phyloP scores from a whole-genome alignment of 2,113 vertebrate species.

The Baryphthengus martii region DNA sequence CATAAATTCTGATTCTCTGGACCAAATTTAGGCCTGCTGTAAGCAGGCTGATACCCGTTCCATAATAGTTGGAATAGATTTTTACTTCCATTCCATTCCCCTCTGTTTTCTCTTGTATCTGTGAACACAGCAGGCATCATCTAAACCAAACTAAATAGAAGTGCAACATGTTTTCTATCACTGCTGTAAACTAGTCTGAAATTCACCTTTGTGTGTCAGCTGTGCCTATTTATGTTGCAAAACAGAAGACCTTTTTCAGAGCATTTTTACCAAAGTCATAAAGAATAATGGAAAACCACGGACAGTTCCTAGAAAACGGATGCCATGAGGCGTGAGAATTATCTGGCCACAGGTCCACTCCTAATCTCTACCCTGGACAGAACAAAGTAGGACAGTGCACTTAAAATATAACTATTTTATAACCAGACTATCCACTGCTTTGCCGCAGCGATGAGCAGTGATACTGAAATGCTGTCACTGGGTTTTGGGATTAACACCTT shows the following conservation, averaged over 20 bases:
- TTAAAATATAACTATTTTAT: neutral
- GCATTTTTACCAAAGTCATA: neutral
- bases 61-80: neutral
- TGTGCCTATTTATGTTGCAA: neutral
- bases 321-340: fast-evolving
- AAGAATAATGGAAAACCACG: neutral
- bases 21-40: neutral
- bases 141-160: neutral
- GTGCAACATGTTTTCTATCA: neutral
- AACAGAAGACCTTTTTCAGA: neutral
- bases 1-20: neutral
- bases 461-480: neutral
- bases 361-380: neutral
- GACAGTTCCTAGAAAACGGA: neutral
- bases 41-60: neutral
- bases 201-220: neutral
- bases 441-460: neutral
- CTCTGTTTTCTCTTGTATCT: neutral
- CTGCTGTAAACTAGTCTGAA: neutral
- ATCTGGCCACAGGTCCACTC: neutral
- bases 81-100: neutral
- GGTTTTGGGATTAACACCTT: neutral
- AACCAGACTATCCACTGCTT: neutral
- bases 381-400: neutral
- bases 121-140: neutral